A percentile compares a stretch with the other conserved stretches of the same genome.
Conservation (phyloP, 1,140 invertebrate genomes). For the Drosophila melanica region DNA sequence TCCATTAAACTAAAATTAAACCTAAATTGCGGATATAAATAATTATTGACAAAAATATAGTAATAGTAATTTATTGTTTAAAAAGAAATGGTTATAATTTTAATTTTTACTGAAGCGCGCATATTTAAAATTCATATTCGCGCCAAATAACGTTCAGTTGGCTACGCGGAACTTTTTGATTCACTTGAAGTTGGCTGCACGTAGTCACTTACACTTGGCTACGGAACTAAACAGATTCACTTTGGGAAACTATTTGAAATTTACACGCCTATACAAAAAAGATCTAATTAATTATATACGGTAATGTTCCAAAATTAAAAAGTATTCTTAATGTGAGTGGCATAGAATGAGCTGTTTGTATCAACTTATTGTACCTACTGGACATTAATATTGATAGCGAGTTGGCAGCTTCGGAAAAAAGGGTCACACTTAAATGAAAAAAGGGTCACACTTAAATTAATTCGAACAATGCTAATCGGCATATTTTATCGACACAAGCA, state of each 20-base stretch:
- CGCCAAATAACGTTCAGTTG: slow-evolving; percentile 5
- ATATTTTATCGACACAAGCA: slow-evolving; percentile 8
- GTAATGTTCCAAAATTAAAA: no score
- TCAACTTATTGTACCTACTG: no score
- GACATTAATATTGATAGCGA: no score
- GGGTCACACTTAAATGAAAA: slow-evolving; percentile 9
- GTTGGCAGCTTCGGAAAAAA: neutral
- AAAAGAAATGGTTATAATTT: neutral
- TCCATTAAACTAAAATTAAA: no score
- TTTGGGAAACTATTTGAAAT: neutral
- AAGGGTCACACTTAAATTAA: slow-evolving; percentile 10
- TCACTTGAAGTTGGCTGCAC: slow-evolving; percentile 4
- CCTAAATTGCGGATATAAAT: no score
- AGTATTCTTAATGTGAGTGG: no score
- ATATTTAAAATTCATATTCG: neutral
- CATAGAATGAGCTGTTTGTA: no score
- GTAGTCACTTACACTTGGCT: slow-evolving; percentile 1
- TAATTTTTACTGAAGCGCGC: neutral
- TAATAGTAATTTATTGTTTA: neutral
- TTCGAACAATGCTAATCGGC: slow-evolving; percentile 4
- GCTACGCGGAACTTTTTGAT: neutral
- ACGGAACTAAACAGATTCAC: neutral
- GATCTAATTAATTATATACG: no score
- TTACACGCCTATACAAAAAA: no score
- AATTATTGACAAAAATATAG: no score